Base-by-base conservation (phyloP, 2,113 vertebrate genomes). In the Dasyurus viverrinus region DNA sequence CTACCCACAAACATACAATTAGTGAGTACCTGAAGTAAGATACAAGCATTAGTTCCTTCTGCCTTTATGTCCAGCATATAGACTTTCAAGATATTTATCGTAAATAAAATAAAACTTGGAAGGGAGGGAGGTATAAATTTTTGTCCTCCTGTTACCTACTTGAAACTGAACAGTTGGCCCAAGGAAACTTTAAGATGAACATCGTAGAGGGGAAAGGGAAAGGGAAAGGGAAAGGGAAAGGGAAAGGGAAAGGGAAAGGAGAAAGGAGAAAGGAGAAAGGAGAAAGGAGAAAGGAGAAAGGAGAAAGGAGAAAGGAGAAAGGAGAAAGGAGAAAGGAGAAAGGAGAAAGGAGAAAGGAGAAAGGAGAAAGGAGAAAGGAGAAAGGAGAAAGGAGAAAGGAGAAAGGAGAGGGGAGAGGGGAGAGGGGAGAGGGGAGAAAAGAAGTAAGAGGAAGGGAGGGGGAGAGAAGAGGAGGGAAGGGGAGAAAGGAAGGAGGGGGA, bases 181-280 rank as follows among this genome's bases (percentile, higher is more conserved):
- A 55, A 1, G 96, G 60, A 91, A 97, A 97, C 92, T 96, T 76
- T 93, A 96, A 96, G 48, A 53, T 90, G 91, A 95, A 92, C 52
- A 94, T 97, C 30, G 89, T 68, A 89, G 12, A 22, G 24, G 91
- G 68, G 42, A 84, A 42, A 47, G n/a, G 53, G 57, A 60, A 96
- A 95, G 19, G 6, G 50, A 9, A 50, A 50, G 8, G 8, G 50
- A 50, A 50, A 50, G 8, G 8, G 0, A 9, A 50, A 50, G 50
- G 50, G 50, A 50, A 50, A 50, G 8, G 50, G 50, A 50, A 9
- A 7, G 8, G 8, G 8, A 50, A 50, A 7, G 50, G 8, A 5
- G 8, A 50, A 9, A 5, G 8, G 8, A 50, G 7, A 8, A 5
- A 6, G 8, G 7, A 50, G 50, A n/a, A n/a, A n/a, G 50, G 47